Evolutionary conservation across 2,888 invertebrate species (phyloP).

Genomic region (Pristionchus exspectatus): DNA sequence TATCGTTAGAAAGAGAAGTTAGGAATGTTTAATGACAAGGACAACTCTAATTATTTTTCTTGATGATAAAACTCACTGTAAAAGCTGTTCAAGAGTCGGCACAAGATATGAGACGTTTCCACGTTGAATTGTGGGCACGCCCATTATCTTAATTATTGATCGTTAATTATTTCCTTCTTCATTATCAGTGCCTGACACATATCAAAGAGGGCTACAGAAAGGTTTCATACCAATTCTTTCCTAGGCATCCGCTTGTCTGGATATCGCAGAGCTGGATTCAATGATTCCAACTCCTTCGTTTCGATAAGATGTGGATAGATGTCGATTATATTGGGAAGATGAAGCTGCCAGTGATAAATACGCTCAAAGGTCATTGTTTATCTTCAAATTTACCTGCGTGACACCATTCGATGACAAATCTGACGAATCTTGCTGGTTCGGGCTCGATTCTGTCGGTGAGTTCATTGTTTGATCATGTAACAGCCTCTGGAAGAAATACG

Average conservation of each 20-base stretch:
- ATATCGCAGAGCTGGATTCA: conserved; percentile 33
- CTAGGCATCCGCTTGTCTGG: conserved; percentile 4
- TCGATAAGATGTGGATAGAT: conserved; percentile 35
- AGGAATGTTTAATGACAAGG: too few species aligned
- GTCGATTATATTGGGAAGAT: conserved; percentile 8
- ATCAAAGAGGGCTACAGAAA: background rate
- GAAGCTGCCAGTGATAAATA: background rate
- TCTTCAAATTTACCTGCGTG: background rate
- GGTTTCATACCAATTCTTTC: background rate
- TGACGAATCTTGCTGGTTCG: background rate
- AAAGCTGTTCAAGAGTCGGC: conserved; percentile 9
- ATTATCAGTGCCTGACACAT: background rate
- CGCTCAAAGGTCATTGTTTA: background rate
- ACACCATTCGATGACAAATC: background rate
- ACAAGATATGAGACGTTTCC: conserved; percentile 47
- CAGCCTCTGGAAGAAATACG: background rate
- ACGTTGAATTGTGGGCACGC: conserved; percentile 41
- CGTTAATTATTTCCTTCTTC: background rate
- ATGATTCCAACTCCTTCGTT: background rate
- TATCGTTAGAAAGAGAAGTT: background rate
- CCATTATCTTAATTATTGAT: conserved; percentile 40
- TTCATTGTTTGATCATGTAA: conserved; percentile 1
- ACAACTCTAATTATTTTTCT: background rate
- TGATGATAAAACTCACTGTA: background rate
- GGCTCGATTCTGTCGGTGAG: background rate